Conservation (phyloP, 2,888 invertebrate species). For the Apamea monoglypha region DNA sequence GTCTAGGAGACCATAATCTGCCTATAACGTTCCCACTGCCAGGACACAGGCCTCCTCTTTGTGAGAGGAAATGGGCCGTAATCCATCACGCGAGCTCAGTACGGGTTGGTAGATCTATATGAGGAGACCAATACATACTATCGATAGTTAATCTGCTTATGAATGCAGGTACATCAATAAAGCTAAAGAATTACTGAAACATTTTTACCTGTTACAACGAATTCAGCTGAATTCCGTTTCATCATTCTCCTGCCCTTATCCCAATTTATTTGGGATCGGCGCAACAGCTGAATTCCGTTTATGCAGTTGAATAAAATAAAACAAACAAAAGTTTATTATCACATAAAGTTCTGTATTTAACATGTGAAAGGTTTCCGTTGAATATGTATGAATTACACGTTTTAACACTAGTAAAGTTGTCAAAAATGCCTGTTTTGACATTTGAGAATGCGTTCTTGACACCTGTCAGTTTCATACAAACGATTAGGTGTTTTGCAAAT, state of each 20-base stretch:
- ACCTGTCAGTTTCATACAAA: too few species aligned
- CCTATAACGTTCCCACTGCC: too few species aligned
- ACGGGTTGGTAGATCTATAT: neutral
- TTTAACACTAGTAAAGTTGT: too few species aligned
- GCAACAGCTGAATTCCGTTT: conserved; percentile 6
- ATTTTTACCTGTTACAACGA: conserved; percentile 15
- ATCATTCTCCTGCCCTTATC: too few species aligned
- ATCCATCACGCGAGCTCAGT: too few species aligned
- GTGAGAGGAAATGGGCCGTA: too few species aligned
- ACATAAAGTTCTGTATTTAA: conserved; percentile 34
- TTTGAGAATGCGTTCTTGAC: too few species aligned
- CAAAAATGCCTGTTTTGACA: too few species aligned
- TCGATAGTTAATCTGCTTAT: neutral
- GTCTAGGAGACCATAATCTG: too few species aligned
- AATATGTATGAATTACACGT: conserved; percentile 47
- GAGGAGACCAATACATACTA: neutral
- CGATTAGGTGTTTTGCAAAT: too few species aligned
- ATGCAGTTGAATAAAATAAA: conserved; percentile 44
- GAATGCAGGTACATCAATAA: neutral
- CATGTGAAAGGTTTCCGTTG: conserved; percentile 47
- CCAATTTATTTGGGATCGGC: too few species aligned
- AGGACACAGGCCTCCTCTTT: too few species aligned
- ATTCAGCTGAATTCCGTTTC: conserved; percentile 4
- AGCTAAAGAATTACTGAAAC: conserved; percentile 24
- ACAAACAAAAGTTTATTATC: conserved; percentile 47